Conservation (phyloP, 1,140 invertebrate species). For the Aleiodes sp. region DNA sequence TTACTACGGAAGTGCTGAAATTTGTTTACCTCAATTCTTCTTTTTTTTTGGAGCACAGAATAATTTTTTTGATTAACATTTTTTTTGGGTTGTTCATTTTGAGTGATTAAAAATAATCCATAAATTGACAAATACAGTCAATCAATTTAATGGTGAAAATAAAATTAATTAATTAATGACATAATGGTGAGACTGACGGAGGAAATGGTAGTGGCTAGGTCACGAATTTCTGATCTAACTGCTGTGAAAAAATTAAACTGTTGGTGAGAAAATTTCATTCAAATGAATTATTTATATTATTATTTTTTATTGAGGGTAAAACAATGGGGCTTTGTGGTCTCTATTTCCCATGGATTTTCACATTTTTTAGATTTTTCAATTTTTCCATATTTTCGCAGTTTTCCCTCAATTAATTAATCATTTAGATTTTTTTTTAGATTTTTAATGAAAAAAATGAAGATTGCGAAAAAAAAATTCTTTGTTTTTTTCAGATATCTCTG, state of each 20-base stretch:
- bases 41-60: not conserved
- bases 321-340: no score
- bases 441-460: no score
- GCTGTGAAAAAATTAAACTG: conserved; percentile 89
- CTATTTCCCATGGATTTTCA: no score
- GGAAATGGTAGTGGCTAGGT: conserved; percentile 89
- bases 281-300: not conserved
- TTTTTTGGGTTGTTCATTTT: not conserved
- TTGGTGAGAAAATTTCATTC: conserved; percentile 73
- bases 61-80: not conserved
- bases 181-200: conserved; percentile 84
- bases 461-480: no score
- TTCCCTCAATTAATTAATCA: no score
- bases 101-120: not conserved
- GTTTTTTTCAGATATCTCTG: no score
- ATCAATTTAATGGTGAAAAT: conserved; percentile 2
- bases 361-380: no score
- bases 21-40: no score
- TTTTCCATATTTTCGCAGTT: no score
- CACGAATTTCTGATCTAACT: conserved; percentile 84
- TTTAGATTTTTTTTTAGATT: no score
- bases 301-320: not conserved
- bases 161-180: conserved; percentile 13
- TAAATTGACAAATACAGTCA: no score
- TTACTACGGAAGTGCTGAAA: not conserved